Evolutionary conservation across 2,113 vertebrate species (phyloP).

Genomic region (Protobothrops flavoviridis): DNA sequence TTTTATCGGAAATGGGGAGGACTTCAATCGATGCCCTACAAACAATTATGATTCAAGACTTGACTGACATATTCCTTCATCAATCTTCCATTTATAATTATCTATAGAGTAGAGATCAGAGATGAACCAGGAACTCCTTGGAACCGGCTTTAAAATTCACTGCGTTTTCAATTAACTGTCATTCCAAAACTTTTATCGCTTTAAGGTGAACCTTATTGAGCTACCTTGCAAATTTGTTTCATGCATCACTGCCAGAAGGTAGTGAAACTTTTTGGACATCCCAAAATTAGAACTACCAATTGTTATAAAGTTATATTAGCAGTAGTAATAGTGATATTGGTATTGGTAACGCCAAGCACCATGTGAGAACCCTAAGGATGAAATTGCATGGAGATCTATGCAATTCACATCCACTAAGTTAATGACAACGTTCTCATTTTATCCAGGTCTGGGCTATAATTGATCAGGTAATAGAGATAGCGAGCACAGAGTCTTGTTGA

Average conservation of each 20-base stretch:
- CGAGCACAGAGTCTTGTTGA: background rate
- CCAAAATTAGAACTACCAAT: background rate
- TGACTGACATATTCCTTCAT: background rate
- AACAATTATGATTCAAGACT: background rate
- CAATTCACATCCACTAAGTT: background rate
- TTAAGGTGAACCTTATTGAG: background rate
- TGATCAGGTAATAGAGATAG: background rate
- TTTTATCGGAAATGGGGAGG: background rate
- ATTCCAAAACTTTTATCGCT: background rate
- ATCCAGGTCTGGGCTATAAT: background rate
- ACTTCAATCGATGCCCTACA: background rate
- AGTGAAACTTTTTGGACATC: background rate
- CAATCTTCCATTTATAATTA: background rate
- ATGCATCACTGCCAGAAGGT: background rate
- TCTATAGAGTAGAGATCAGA: background rate
- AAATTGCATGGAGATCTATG: background rate
- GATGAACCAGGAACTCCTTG: background rate
- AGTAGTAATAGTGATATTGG: too few relatives aligned
- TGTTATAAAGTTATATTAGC: background rate
- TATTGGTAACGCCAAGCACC: too few relatives aligned
- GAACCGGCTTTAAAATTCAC: too few relatives aligned
- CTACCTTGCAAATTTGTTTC: background rate
- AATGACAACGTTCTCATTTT: background rate
- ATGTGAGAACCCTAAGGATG: background rate
- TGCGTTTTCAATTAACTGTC: background rate